Evolutionary conservation across 1,140 invertebrate species (phyloP), one percentile per base, ranked within the genome.

Genomic region (Drosophila lini): DNA sequence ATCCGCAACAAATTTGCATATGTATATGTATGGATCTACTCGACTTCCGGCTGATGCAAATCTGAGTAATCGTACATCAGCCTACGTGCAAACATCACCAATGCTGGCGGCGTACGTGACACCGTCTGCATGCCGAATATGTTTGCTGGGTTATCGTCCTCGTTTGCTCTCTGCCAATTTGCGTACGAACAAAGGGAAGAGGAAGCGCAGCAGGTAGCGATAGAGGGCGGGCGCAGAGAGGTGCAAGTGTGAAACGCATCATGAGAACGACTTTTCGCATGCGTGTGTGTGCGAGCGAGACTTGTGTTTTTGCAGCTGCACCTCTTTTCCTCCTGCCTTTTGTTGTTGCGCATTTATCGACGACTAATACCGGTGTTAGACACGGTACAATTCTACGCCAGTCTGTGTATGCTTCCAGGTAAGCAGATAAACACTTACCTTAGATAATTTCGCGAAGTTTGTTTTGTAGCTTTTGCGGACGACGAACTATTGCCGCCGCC

Each of bases 401-500:
- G 25, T 41, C 31, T 59, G 31, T 40, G 25, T 36, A 36, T 25
- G 31, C 52, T 38, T 52, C 36, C 45, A 63, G 28, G 34, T 36
- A 63, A 50, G 41, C 59, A 74, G 63, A 80, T 48, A 74, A 77
- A 58, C 68, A 91, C 90, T 91, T 90, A 92, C 91, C 91, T 92
- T 86, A 92, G 85, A 91, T 92, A 92, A 80, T 92, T 91, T 84
- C 91, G 90, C 65, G 91, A 91, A 78, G 91, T 88, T 88, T 89
- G 84, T 77, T 77, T 77, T 64, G 84, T 80, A 78, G 83, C 68
- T 88, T 85, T 85, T 75, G 78, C 81, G 82, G 81, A 86, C 81
- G 81, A 81, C 81, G 81, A 85, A 85, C 81, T 85, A 81, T 85
- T 85, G 61, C 78, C 78, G 67, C 44, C 40, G 42, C 59, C 59